Evolutionary conservation across 2,797 vertebrate species (phyloP).

Genomic region (Stomatorhinus walkeri): DNA sequence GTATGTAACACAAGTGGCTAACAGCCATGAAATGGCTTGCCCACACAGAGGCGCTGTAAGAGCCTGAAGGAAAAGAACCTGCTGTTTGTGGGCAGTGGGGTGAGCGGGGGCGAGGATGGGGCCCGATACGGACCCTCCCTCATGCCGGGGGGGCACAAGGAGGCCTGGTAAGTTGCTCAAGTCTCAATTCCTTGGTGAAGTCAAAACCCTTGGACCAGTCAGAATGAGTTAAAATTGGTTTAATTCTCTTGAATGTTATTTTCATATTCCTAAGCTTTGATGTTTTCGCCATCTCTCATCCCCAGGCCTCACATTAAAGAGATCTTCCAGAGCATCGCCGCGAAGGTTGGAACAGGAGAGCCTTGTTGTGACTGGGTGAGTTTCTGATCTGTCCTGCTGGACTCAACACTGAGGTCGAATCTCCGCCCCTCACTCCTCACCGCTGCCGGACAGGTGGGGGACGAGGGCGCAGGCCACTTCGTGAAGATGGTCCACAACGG

Average conservation of each 20-base stretch:
- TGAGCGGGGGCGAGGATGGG: slow-evolving; percentile 94
- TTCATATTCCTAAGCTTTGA: not conserved
- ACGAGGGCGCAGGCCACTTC: slow-evolving; percentile 90
- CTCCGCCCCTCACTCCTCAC: not conserved
- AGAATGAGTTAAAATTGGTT: not conserved
- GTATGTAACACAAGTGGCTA: not conserved
- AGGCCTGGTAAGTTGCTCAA: slow-evolving; percentile 77
- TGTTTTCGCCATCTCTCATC: not conserved
- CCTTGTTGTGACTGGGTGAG: slow-evolving; percentile 97
- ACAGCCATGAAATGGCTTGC: slow-evolving; percentile 2
- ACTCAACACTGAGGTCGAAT: not conserved
- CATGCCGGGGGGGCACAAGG: slow-evolving; percentile 91
- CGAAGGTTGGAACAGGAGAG: slow-evolving; percentile 90
- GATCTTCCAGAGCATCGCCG: slow-evolving; percentile 93
- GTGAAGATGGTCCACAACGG: slow-evolving; percentile 99
- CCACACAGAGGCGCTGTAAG: slow-evolving; percentile 76
- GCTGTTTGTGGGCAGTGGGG: slow-evolving; percentile 91
- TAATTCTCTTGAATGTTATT: not conserved
- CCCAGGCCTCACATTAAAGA: slow-evolving; percentile 88
- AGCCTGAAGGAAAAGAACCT: slow-evolving; percentile 77
- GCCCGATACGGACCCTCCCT: slow-evolving; percentile 90
- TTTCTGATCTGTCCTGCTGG: slow-evolving; percentile 20
- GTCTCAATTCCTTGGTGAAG: not conserved
- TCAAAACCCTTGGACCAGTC: not conserved
- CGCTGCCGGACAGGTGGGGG: slow-evolving; percentile 74